These are phyloP conservation scores for Raillietiella orientalis DNA, from an alignment of 2,888 invertebrate genomes.

Conservation along the genomic window DNA sequence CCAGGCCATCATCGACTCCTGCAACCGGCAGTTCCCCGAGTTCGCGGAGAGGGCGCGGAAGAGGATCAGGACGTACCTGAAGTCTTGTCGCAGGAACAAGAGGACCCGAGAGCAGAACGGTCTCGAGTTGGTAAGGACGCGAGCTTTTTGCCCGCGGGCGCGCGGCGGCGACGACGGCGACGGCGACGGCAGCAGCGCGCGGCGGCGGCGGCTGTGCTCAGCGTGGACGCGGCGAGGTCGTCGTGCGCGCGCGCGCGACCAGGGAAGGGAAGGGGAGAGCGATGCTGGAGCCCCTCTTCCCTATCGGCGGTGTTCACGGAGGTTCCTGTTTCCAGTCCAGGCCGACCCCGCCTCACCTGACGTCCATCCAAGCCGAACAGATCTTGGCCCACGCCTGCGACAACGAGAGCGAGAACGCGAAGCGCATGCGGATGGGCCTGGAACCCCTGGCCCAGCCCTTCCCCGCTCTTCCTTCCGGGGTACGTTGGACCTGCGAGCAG, in stretches of 20 bases:
- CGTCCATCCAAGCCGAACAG: conserved; percentile 84
- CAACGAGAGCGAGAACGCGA: conserved; percentile 88
- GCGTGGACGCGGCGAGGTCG: conserved; percentile 1
- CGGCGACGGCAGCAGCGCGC: too few species aligned
- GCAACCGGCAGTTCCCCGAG: conserved; percentile 84
- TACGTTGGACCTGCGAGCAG: background rate
- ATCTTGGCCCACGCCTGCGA: conserved; percentile 84
- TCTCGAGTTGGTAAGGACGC: conserved; percentile 3
- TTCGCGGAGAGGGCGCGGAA: conserved; percentile 81
- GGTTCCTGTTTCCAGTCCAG: conserved; percentile 27
- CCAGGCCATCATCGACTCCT: conserved; percentile 86
- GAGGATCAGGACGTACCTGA: conserved; percentile 72
- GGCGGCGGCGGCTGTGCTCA: conserved; percentile 1
- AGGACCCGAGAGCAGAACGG: conserved; percentile 33
- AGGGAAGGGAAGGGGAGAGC: background rate
- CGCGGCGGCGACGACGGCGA: too few species aligned
- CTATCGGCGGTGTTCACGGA: background rate
- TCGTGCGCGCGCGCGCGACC: background rate
- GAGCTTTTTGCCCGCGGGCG: too few species aligned
- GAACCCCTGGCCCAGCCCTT: conserved; percentile 77
- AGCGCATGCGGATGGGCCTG: conserved; percentile 76
- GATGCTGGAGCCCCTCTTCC: background rate
- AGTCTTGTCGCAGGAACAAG: conserved; percentile 79
- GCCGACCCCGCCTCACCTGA: conserved; percentile 81
- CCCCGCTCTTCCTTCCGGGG: conserved; percentile 35